Conservation (phyloP, 2,888 invertebrate genomes). For the Dryobota labecula region DNA sequence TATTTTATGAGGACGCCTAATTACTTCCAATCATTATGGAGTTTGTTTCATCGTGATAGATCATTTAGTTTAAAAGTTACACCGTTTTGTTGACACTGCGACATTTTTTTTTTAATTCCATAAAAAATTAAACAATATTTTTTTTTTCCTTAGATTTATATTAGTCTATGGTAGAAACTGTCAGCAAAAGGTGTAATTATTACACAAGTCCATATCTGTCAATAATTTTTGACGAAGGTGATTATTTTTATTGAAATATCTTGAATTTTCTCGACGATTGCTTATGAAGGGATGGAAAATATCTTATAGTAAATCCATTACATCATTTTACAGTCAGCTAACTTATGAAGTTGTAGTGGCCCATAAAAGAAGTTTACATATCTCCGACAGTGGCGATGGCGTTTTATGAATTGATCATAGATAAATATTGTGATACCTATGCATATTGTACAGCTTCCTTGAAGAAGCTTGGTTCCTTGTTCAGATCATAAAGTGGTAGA, state of each 20-base stretch:
- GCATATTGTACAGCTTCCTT: background rate
- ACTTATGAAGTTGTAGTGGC: background rate
- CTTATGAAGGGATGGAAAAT: background rate
- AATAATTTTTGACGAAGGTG: background rate
- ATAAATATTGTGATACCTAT: constrained; percentile 4
- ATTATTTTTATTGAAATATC: background rate
- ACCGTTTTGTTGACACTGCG: no score
- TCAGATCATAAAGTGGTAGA: background rate
- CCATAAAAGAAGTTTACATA: constrained; percentile 2
- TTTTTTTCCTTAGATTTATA: no score
- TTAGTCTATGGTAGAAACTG: background rate
- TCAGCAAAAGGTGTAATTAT: background rate
- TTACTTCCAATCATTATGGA: no score
- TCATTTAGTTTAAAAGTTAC: no score
- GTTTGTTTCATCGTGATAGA: no score
- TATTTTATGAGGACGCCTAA: no score
- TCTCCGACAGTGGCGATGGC: background rate
- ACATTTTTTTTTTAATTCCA: no score
- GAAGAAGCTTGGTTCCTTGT: background rate
- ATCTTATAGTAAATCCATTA: background rate
- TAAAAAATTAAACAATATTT: no score
- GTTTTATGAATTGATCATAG: background rate
- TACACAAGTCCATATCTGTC: background rate
- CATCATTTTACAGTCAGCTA: background rate
- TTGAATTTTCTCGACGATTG: background rate